A percentile compares a stretch with the other conserved stretches of the same genome.
phyloP scores from a whole-genome alignment of 2,113 vertebrate species.

The Pica pica region DNA sequence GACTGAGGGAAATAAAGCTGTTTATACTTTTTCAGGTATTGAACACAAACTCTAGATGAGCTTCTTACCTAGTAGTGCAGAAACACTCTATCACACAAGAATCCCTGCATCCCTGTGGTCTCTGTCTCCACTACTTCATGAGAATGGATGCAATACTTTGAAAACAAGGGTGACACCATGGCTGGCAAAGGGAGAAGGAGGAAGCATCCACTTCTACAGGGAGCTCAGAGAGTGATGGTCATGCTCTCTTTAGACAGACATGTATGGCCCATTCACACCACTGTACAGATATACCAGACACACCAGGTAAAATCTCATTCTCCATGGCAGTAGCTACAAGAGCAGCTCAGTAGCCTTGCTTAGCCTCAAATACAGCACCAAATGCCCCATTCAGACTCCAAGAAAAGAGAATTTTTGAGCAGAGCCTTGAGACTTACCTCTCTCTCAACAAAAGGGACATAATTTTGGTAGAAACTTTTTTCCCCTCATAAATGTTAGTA shows the following conservation, averaged over 20 bases:
- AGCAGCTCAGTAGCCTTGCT: not conserved
- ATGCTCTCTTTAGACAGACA: not conserved
- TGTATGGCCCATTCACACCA: rapidly evolving
- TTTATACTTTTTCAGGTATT: not conserved
- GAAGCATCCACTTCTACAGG: not conserved
- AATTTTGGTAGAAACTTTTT: not conserved
- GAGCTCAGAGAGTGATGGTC: rapidly evolving
- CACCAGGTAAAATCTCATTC: not conserved
- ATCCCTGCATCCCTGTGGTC: not conserved
- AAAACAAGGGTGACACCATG: not conserved
- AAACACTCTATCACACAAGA: not conserved
- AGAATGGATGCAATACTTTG: not conserved
- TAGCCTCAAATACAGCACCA: not conserved
- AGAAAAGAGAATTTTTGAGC: not conserved
- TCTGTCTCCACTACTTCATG: rapidly evolving
- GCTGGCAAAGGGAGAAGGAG: not conserved
- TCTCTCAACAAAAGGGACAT: not conserved
- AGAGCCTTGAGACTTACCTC: not conserved
- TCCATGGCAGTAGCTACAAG: not conserved
- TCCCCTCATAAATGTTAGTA: not conserved
- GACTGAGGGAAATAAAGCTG: not conserved
- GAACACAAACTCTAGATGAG: not conserved
- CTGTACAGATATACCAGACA: not conserved
- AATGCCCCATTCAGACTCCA: not conserved
- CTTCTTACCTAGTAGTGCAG: not conserved